Conservation (phyloP, 1,140 invertebrate genomes). For the Globodera rostochiensis region DNA sequence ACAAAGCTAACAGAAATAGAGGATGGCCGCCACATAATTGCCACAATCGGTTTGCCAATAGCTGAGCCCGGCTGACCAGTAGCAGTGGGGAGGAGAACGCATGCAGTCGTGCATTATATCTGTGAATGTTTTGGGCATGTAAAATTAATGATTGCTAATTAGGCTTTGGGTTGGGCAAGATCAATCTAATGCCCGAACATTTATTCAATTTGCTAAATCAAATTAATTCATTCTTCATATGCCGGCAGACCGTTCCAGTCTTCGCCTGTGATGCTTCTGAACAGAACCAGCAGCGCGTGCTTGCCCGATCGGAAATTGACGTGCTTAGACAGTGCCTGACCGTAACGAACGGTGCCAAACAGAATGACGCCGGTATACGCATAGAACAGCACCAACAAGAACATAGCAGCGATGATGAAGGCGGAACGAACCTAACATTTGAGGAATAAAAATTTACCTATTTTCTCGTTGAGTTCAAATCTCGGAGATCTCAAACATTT, state of each 20-base stretch:
- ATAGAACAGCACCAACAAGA: slow-evolving; percentile 96
- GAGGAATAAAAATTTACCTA: no score
- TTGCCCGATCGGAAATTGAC: slow-evolving; percentile 96
- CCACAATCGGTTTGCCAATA: slow-evolving; percentile 99
- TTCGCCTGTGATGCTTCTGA: slow-evolving; percentile 98
- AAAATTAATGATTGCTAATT: slow-evolving; percentile 71
- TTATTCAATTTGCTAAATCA: slow-evolving; percentile 78
- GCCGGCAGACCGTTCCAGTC: slow-evolving; percentile 92
- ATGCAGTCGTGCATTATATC: slow-evolving; percentile 49
- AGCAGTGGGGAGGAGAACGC: slow-evolving; percentile 82
- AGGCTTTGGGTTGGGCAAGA: slow-evolving; percentile 25
- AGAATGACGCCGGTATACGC: slow-evolving; percentile 95
- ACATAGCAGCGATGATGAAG: slow-evolving; percentile 99
- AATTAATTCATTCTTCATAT: no score
- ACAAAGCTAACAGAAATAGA: slow-evolving; percentile 20
- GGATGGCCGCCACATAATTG: slow-evolving; percentile 76
- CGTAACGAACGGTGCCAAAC: slow-evolving; percentile 98
- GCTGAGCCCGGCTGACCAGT: slow-evolving; percentile 79
- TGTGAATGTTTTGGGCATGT: background rate
- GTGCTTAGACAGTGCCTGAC: slow-evolving; percentile 90
- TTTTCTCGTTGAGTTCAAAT: slow-evolving; percentile 68
- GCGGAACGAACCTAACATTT: slow-evolving; percentile 89
- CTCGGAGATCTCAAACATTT: background rate
- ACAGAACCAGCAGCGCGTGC: slow-evolving; percentile 93
- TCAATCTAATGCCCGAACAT: no score